phyloP scores from a whole-genome alignment of 1,140 invertebrate species.

The Zaprionus vittiger region DNA sequence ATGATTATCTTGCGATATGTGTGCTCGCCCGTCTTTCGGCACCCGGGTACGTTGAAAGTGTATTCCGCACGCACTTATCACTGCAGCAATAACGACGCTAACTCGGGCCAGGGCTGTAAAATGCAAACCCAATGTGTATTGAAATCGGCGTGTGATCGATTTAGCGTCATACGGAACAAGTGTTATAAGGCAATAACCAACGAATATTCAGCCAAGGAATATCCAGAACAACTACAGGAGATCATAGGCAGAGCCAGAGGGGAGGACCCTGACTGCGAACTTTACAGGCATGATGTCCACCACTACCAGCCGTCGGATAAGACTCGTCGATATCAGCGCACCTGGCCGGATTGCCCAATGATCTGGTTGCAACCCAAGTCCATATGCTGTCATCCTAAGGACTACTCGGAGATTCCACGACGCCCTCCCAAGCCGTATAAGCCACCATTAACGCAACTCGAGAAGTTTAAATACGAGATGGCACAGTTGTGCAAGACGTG shows the following conservation, averaged over 20 bases:
- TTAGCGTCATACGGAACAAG: background rate
- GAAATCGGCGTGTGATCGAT: background rate
- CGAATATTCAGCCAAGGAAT: background rate
- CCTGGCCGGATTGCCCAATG: constrained; percentile 61
- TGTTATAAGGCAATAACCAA: background rate
- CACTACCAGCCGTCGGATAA: constrained; percentile 58
- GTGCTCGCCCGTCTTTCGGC: background rate
- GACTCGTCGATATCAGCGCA: constrained; percentile 51
- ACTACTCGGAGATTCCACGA: constrained; percentile 6
- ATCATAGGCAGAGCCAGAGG: constrained; percentile 13
- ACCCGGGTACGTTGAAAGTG: background rate
- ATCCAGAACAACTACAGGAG: constrained; percentile 30
- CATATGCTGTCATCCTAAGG: constrained; percentile 48
- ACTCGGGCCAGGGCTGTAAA: constrained; percentile 12
- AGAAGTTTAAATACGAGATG: constrained; percentile 36
- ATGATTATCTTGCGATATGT: background rate
- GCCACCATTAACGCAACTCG: background rate
- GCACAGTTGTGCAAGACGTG: constrained; percentile 8
- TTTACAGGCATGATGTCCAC: constrained; percentile 30
- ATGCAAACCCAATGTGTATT: constrained; percentile 8
- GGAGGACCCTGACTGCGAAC: constrained; percentile 11
- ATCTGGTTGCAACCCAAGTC: constrained; percentile 40
- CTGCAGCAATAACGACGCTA: constrained; percentile 53
- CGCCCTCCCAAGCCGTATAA: background rate
- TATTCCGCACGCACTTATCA: constrained; percentile 8